These are phyloP conservation scores for Scatophagus argus DNA, from an alignment of 2,113 vertebrate genomes.

Conservation along the genomic window DNA sequence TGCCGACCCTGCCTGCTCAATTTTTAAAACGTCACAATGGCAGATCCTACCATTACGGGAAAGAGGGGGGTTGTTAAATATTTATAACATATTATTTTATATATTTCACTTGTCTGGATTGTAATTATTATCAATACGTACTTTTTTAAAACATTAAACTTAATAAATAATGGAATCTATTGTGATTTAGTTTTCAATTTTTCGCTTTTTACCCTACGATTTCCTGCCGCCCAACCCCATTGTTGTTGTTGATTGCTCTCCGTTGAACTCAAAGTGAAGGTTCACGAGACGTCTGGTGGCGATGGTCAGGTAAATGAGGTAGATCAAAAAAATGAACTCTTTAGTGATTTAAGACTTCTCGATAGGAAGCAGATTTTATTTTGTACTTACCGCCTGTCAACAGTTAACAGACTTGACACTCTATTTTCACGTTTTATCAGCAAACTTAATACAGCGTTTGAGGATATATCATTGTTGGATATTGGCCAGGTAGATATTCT, in stretches of 20 bases:
- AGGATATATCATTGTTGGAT: background rate
- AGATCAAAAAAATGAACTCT: conserved; percentile 17
- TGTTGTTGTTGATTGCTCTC: conserved; percentile 29
- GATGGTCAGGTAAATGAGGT: conserved; percentile 43
- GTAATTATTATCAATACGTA: accelerated
- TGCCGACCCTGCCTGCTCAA: conserved; percentile 73
- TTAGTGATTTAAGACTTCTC: background rate
- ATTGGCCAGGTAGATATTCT: background rate
- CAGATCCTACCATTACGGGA: conserved; percentile 68
- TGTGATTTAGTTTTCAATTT: background rate
- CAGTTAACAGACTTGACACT: background rate
- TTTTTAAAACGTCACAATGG: conserved; percentile 81
- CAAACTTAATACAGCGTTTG: background rate
- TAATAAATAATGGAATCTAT: background rate
- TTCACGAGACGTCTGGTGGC: conserved; percentile 74
- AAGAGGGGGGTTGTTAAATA: conserved; percentile 5
- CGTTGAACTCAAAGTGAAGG: conserved; percentile 74
- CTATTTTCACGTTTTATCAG: background rate
- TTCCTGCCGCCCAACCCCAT: background rate
- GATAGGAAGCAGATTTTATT: background rate
- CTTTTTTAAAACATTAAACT: accelerated
- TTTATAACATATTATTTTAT: background rate
- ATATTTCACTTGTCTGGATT: accelerated
- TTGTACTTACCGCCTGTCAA: background rate
- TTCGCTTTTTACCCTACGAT: background rate